Percentiles rank a stretch among this genome's conserved stretches.
phyloP scores from a whole-genome alignment of 2,797 vertebrate genomes.

The Galago senegalensis region DNA sequence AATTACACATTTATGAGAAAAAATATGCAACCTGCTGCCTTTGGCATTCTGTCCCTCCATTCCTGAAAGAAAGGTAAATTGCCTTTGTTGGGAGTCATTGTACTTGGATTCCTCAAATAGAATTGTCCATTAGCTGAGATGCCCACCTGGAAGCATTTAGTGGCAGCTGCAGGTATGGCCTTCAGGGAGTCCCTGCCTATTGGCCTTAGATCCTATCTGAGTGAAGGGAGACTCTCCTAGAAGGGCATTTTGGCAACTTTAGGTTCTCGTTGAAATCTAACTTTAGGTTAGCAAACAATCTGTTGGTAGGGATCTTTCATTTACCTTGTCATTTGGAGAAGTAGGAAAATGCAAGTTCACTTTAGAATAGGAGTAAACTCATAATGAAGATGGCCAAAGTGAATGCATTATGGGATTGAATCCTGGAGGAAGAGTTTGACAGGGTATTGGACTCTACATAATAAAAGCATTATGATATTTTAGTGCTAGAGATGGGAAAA shows the following conservation, averaged over 20 bases:
- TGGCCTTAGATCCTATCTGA: constrained; percentile 50
- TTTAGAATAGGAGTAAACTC: constrained; percentile 52
- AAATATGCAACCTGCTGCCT: constrained; percentile 75
- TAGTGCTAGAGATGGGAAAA: neutral
- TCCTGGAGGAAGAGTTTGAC: neutral
- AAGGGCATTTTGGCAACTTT: constrained; percentile 75
- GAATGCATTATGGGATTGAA: neutral
- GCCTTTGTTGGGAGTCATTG: constrained; percentile 75
- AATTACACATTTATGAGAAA: constrained; percentile 83
- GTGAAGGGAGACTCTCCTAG: constrained; percentile 67
- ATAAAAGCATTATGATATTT: neutral
- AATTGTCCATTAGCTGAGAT: constrained; percentile 47
- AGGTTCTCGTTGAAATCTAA: neutral
- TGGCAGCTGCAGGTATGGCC: constrained; percentile 81
- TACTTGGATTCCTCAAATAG: constrained; percentile 71
- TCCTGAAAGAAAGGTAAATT: constrained; percentile 78
- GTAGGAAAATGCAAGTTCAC: constrained; percentile 51
- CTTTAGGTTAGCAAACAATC: constrained; percentile 43
- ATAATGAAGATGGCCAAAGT: neutral
- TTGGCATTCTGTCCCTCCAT: constrained; percentile 76
- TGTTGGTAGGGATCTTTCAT: constrained; percentile 62
- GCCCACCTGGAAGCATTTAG: constrained; percentile 72
- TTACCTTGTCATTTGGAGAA: constrained; percentile 70
- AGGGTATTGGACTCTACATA: neutral
- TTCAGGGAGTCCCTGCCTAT: neutral